Evolutionary conservation across 2,797 vertebrate genomes (phyloP), one percentile per base, ranked within the genome.

Genomic region (Micromesistius poutassou): DNA sequence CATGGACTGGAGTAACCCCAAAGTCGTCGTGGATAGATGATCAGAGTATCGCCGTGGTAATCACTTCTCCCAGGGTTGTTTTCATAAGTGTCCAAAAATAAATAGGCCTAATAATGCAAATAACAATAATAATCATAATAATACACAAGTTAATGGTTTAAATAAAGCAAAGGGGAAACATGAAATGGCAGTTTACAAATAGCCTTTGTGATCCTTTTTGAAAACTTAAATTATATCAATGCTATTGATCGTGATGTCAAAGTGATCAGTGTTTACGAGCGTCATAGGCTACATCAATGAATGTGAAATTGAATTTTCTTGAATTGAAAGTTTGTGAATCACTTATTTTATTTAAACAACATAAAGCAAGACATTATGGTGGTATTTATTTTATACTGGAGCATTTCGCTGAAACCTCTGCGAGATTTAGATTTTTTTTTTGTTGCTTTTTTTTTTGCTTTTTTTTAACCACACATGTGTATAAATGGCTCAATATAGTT

Each of bases 251-350:
- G n/a, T 10, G 30, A 71, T 75, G 73, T 30, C 73, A 46, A 33
- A 46, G 9, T 72, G 68, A 71, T 76, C 68, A 46, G 68, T 31
- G 35, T 72, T 22, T 25, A 30, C 5, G 33, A 73, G 42, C 13
- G 22, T 72, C 25, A 35, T 28, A 30, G 25, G 38, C 66, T 19
- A 30, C 74, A 38, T 72, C 78, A 84, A 80, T 80, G 33, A 71
- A 82, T 90, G 89, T 87, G 85, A 83, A 85, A 85, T 85, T 46
- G 71, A 82, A 75, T 81, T n/a, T n/a, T n/a, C n/a, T n/a, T n/a
- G n/a, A n/a, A n/a, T n/a, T n/a, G n/a, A n/a, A n/a, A n/a, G 74
- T 42, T 74, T 13, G 42, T 40, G 74, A 55, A 30, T 62, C 62
- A 68, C 62, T 12, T 28, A 30, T 68, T 68, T 68, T 68, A 68